Base-by-base conservation (phyloP, 1,140 invertebrate species). In the Drosophila albomicans region DNA sequence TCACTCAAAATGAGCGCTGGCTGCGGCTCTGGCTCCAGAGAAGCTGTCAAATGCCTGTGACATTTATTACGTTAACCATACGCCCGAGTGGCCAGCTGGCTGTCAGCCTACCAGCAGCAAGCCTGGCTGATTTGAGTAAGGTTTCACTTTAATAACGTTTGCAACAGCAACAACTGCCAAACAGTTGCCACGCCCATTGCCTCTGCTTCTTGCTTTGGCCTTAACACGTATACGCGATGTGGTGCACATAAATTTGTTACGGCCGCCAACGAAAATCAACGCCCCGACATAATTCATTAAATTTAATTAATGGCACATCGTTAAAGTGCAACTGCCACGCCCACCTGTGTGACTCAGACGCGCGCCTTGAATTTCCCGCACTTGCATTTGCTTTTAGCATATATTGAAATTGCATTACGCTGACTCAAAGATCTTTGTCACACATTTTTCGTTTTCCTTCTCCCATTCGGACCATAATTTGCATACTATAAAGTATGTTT, bases 261-360 rank as follows among this genome's bases (percentile, higher is more conserved):
- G 28, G 43, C 54, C 51, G 67, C 57, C 57, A 77, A 25, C 20
- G 20, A 64, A 87, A 84, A 88, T 87, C 84, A 87, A 80, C 84
- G 59, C 84, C 62, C 32, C 68, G 80, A 66, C 80, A 87, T 69
- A 80, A 88, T 87, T 88, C 84, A 88, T 87, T 88, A 88, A 88
- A 80, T 88, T 84, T 87, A 84, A 87, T 87, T 87, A 87, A 87
- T 84, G 77, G 52, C 69, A 65, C 48, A 64, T 72, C 67, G 67
- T 71, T 70, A 65, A 38, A 25, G 13, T 38, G 28, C 67, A 46
- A 63, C 16, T 15, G 70, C 32, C 46, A 62, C 30, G 45, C 59
- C 65, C 45, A 67, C 41, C 41, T 30, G 59, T 45, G 49, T 3
- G 54, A 35, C 4, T 4, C 2, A 58, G 48, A 59, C 38, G 45